phyloP scores from a whole-genome alignment of 2,797 vertebrate genomes.

The Sebastes matsubarae region DNA sequence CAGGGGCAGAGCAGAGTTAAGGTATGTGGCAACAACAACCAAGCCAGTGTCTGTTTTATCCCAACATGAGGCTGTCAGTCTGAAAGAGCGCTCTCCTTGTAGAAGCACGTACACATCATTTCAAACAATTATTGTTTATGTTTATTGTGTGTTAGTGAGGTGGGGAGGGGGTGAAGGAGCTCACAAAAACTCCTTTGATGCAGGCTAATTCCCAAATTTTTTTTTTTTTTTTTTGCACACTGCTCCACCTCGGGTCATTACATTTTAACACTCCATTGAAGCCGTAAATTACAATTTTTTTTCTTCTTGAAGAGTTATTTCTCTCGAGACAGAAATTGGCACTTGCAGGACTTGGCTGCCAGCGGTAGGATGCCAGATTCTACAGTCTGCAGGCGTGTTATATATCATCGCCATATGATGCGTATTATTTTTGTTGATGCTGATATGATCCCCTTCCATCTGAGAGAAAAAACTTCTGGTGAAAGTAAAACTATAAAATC shows the following conservation, averaged over 20 bases:
- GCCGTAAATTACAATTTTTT: constrained; percentile 74
- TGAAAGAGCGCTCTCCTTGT: background rate
- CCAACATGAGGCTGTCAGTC: background rate
- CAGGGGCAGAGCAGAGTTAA: constrained; percentile 11
- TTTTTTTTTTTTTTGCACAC: background rate
- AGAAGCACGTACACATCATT: background rate
- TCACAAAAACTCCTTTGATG: constrained; percentile 47
- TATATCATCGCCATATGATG: constrained; percentile 15
- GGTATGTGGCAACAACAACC: constrained; percentile 20
- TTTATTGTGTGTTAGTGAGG: constrained; percentile 29
- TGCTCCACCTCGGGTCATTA: constrained; percentile 75
- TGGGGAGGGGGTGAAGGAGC: constrained; percentile 20
- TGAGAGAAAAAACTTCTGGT: background rate
- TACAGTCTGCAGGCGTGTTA: constrained; percentile 19
- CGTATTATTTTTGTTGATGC: constrained; percentile 9
- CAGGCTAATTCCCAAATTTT: constrained; percentile 58
- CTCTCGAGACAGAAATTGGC: constrained; percentile 69
- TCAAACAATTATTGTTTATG: constrained; percentile 31
- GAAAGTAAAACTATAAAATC: background rate
- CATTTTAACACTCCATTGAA: constrained; percentile 76
- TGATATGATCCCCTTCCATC: background rate
- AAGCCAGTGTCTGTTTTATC: constrained; percentile 36
- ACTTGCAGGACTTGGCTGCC: constrained; percentile 42
- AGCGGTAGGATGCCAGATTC: constrained; percentile 39
- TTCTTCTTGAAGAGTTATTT: constrained; percentile 66